Conservation (phyloP, 23 tunicate genomes). For the Ciona savignyi region DNA sequence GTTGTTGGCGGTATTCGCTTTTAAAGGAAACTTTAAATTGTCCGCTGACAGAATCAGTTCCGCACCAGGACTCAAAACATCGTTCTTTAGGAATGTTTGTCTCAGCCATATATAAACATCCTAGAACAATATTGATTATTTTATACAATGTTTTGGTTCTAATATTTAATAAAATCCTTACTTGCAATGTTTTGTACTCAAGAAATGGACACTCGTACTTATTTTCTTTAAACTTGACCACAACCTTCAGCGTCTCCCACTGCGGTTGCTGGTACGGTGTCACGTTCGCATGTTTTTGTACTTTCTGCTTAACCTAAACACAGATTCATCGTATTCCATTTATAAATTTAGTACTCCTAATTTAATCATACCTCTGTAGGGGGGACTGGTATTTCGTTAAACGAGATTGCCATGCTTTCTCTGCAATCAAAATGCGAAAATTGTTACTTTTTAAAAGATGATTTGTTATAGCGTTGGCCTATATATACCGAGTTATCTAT, state of each 20-base stretch:
- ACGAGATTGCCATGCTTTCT: conserved; percentile 14
- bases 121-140: conserved; percentile 9
- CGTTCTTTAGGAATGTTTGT: conserved; percentile 29
- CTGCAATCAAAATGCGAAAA: conserved; percentile 8
- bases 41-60: conserved; percentile 38
- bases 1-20: conserved; percentile 74
- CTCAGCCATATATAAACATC: conserved; percentile 73
- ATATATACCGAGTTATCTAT: too few relatives aligned
- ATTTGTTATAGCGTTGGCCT: too few relatives aligned
- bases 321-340: neutral
- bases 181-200: conserved; percentile 63
- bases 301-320: neutral
- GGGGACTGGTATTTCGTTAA: neutral
- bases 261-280: conserved; percentile 30
- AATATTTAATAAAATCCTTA: conserved; percentile 2
- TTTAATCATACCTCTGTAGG: conserved; percentile 5
- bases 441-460: too few relatives aligned
- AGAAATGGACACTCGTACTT: conserved; percentile 26
- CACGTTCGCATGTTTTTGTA: conserved; percentile 9
- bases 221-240: conserved; percentile 27
- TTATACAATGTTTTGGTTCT: neutral
- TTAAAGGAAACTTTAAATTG: conserved; percentile 66
- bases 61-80: conserved; percentile 42
- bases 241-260: conserved; percentile 28
- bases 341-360: too few relatives aligned